Conservation (phyloP, 2,113 vertebrate species). For the Percina caprodes region DNA sequence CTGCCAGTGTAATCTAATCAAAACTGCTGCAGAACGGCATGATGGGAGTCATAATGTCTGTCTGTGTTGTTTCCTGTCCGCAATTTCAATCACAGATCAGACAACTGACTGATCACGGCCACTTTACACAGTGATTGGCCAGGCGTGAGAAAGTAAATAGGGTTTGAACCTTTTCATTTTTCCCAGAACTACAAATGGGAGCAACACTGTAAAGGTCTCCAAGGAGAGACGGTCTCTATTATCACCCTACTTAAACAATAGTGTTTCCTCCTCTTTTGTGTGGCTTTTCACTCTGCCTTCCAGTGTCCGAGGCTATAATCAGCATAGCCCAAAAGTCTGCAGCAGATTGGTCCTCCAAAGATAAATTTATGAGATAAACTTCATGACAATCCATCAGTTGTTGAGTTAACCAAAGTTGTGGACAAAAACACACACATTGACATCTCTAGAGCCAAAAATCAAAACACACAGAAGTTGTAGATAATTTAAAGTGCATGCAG, state of each 20-base stretch:
- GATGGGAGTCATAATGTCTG: conserved; percentile 28
- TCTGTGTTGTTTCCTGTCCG: conserved; percentile 47
- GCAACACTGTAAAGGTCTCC: background rate
- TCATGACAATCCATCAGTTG: background rate
- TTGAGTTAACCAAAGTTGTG: background rate
- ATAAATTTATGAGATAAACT: background rate
- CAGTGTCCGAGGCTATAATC: too few relatives aligned
- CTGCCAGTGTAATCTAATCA: conserved; percentile 32
- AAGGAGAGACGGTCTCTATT: background rate
- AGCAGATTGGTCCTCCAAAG: background rate
- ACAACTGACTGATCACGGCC: background rate
- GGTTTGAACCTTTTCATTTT: background rate
- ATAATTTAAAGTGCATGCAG: background rate
- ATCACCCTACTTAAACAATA: background rate
- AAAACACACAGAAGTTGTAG: background rate
- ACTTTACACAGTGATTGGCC: background rate
- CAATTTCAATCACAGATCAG: conserved; percentile 6
- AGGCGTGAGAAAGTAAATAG: background rate
- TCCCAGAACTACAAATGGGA: background rate
- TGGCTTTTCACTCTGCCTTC: too few relatives aligned
- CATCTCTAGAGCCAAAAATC: background rate
- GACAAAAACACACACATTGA: background rate
- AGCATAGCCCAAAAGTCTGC: background rate
- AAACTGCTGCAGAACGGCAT: background rate
- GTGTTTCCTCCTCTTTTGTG: background rate